A percentile compares a stretch with the other conserved stretches of the same genome.
Conservation (phyloP, 2,113 vertebrate species). For the Corythoichthys intestinalis region DNA sequence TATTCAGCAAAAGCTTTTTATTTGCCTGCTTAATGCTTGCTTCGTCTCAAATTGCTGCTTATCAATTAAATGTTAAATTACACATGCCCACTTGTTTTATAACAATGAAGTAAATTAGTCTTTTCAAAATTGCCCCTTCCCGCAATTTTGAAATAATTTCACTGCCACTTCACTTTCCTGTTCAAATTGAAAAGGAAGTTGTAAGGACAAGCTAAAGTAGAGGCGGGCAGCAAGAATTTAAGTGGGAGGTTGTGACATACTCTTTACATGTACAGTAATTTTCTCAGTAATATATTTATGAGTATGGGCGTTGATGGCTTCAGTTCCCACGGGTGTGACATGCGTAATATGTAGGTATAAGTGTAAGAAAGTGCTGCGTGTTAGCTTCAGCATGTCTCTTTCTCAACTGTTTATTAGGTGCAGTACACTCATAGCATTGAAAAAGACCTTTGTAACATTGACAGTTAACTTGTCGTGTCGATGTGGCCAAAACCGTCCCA, state of each 20-base stretch:
- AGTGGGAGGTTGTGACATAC: conserved; percentile 49
- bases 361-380: conserved; percentile 40
- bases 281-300: conserved; percentile 53
- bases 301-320: conserved; percentile 30
- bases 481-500: conserved; percentile 21
- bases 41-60: too few relatives aligned
- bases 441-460: conserved; percentile 35
- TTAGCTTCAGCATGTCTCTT: conserved; percentile 40
- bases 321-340: conserved; percentile 1
- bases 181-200: conserved; percentile 57
- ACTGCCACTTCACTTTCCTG: conserved; percentile 57
- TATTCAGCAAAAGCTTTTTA: too few relatives aligned
- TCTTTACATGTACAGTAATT: conserved; percentile 57
- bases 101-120: too few relatives aligned
- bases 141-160: conserved; percentile 61
- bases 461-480: conserved; percentile 15
- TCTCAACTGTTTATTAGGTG: conserved; percentile 47
- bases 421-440: conserved; percentile 27
- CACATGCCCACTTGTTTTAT: too few relatives aligned
- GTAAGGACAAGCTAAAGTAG: too few relatives aligned
- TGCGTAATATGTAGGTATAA: conserved; percentile 12
- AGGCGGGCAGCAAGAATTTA: too few relatives aligned
- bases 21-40: too few relatives aligned
- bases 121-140: conserved; percentile 37
- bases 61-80: background rate